These are phyloP conservation scores for Stenurella melanura DNA, from an alignment of 2,888 invertebrate genomes.

Conservation along the genomic window DNA sequence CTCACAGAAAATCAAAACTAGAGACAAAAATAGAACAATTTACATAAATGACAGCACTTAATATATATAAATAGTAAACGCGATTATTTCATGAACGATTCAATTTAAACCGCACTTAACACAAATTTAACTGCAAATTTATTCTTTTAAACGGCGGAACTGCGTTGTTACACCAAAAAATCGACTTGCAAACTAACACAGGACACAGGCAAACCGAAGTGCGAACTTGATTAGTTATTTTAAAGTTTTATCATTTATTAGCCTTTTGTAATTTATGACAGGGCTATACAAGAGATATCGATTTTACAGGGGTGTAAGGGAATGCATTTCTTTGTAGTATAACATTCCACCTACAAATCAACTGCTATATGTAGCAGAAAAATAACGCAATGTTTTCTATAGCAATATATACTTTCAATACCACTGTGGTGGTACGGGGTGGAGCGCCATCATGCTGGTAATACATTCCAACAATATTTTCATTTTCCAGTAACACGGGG, in stretches of 20 bases:
- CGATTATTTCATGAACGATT: constrained; percentile 22
- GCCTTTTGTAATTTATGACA: constrained; percentile 28
- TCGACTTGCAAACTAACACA: constrained; percentile 17
- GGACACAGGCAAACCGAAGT: neutral
- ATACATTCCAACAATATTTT: too few species aligned
- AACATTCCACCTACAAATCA: neutral
- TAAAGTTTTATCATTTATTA: constrained; percentile 31
- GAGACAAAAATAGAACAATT: constrained; percentile 29
- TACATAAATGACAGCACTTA: constrained; percentile 17
- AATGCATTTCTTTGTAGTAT: constrained; percentile 9
- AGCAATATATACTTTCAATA: neutral
- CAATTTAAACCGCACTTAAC: constrained; percentile 16
- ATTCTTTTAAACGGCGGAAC: constrained; percentile 16
- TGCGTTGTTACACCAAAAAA: constrained; percentile 27
- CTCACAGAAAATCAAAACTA: neutral
- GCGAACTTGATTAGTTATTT: constrained; percentile 27
- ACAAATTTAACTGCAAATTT: constrained; percentile 25
- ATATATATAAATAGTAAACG: neutral
- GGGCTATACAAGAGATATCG: constrained; percentile 28
- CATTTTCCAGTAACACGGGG: too few species aligned
- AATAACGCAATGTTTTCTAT: neutral
- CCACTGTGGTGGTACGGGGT: too few species aligned
- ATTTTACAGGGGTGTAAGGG: constrained; percentile 19
- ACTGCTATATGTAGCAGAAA: neutral
- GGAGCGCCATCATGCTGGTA: too few species aligned